Conservation (phyloP, 2,797 vertebrate species). For the Dermochelys coriacea region DNA sequence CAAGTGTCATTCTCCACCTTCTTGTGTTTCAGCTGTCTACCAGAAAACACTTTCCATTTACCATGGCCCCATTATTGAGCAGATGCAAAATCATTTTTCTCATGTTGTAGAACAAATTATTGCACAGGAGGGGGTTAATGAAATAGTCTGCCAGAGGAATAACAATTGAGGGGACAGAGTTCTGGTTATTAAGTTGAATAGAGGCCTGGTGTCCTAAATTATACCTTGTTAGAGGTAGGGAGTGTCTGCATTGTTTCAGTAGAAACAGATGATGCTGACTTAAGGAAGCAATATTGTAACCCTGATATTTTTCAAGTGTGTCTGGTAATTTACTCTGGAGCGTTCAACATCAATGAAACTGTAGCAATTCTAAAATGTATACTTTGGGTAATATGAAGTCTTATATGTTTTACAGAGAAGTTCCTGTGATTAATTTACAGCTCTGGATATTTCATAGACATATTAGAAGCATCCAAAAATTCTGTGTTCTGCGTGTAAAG, state of each 20-base stretch:
- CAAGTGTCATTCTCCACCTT: slow-evolving; percentile 53
- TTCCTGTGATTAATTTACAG: background rate
- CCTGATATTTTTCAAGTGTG: slow-evolving; percentile 54
- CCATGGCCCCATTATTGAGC: slow-evolving; percentile 59
- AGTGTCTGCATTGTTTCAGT: slow-evolving; percentile 37
- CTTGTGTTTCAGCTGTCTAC: slow-evolving; percentile 59
- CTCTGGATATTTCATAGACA: background rate
- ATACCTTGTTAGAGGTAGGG: slow-evolving; percentile 73
- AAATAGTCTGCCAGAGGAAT: slow-evolving; percentile 74
- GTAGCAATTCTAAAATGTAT: background rate
- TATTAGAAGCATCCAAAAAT: background rate
- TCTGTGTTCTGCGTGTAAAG: fast-evolving
- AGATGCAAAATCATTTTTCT: slow-evolving; percentile 74
- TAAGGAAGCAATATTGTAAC: slow-evolving; percentile 21
- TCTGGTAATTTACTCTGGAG: background rate
- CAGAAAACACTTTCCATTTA: slow-evolving; percentile 63
- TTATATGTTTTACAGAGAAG: background rate
- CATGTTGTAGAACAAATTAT: slow-evolving; percentile 79
- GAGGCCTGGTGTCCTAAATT: slow-evolving; percentile 75
- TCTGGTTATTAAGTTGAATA: slow-evolving; percentile 74
- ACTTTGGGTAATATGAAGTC: background rate
- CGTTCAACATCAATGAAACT: background rate
- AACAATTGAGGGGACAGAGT: slow-evolving; percentile 76
- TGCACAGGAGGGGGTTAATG: slow-evolving; percentile 77
- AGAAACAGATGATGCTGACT: slow-evolving; percentile 31